Percentiles rank a stretch among this genome's conserved stretches.
These are phyloP conservation scores for Corvus cornix DNA, from an alignment of 2,113 vertebrate species.

Conservation along the genomic window DNA sequence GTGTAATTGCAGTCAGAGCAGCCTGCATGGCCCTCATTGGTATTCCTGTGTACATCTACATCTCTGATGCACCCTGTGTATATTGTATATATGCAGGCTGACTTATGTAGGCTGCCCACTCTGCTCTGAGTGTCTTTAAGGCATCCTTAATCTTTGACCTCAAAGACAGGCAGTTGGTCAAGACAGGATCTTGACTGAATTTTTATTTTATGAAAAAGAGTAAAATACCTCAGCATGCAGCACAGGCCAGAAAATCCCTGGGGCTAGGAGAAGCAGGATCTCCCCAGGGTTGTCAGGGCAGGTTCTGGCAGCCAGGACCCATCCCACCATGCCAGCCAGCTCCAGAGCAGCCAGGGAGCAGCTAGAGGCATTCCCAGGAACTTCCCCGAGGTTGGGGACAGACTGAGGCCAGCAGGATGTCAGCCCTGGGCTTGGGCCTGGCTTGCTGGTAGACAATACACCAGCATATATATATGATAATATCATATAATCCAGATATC, in stretches of 20 bases:
- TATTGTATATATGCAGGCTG: background rate
- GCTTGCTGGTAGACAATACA: background rate
- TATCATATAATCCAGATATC: background rate
- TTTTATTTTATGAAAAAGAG: background rate
- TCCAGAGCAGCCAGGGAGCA: background rate
- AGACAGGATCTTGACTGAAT: background rate
- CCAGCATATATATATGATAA: too few species aligned
- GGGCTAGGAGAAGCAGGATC: background rate
- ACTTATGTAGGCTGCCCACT: background rate
- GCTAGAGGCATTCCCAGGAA: background rate
- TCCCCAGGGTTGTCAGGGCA: background rate
- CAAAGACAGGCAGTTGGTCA: background rate
- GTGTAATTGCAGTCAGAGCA: background rate
- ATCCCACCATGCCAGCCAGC: background rate
- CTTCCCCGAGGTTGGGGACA: background rate
- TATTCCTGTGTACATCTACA: background rate
- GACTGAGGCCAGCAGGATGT: background rate
- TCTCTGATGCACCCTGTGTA: background rate
- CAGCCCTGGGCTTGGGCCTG: background rate
- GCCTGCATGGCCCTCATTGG: background rate
- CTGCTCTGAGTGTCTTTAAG: background rate
- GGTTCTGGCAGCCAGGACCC: background rate
- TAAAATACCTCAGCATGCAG: background rate
- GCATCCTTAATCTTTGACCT: conserved; percentile 40
- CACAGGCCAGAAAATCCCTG: background rate